Base-by-base conservation (phyloP, 2,888 invertebrate species). In the Drosophila robusta region DNA sequence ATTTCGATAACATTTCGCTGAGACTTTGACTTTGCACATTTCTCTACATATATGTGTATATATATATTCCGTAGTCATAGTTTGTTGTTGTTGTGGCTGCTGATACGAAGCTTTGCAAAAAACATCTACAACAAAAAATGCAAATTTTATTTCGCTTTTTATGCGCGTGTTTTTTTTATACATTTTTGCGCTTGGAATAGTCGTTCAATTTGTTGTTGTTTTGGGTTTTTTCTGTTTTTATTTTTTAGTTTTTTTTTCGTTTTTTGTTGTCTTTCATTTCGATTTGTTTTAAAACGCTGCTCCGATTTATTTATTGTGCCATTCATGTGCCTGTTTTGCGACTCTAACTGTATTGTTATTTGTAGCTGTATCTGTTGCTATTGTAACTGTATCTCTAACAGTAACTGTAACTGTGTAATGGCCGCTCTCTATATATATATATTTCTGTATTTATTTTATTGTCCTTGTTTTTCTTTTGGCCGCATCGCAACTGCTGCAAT, bases 131-230 rank as follows among this genome's bases (percentile, higher is more conserved):
- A 69, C 66, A 70, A 76, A 80, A 84, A 81, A 83, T 83, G 85
- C 87, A 87, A 83, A 83, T 87, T 87, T 87, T 84, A 87, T 78
- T 87, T 87, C 62, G 69, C 66, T 61, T 81, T 69, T 70, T 75
- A 61, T 74, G 56, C 61, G 57, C 55, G 65, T 54, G 47, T 46
- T 41, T 56, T 50, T n/a, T 62, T 44, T 16, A n/a, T 44, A 32
- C 12, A 1, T 32, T 42, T 52, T 18, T 52, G 49, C 49, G 18
- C 26, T 56, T 57, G 29, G 51, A 36, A 58, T 55, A 55, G 51
- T 66, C 55, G 39, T 36, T 32, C 45, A 42, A 32, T 36, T 56
- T 61, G 41, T 56, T 68, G 24, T 46, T 62, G 9, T 14, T 61
- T 44, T 49, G 14, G 29, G 9, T 50, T 22, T 42, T 22, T 38